Base-by-base conservation (phyloP, 1,140 invertebrate genomes). In the Drosophila funebris region DNA sequence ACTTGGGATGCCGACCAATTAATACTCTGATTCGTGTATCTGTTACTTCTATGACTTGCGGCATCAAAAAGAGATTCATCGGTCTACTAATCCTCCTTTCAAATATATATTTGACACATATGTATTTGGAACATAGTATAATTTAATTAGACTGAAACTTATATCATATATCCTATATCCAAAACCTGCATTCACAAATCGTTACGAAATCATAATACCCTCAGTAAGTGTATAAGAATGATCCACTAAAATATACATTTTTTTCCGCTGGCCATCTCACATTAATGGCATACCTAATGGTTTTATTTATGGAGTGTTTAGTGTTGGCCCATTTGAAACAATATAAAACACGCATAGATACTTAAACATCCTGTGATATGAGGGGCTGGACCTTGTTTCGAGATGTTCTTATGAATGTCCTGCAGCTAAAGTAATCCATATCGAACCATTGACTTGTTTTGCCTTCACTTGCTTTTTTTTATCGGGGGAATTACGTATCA, bases 251-350 rank as follows among this genome's bases (percentile, higher is more conserved):
- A 22, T 39, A 39, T 22, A 44, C 29, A 41, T 50, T 50, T 43
- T 60, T 46, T 64, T 43, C 41, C n/a, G 37, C 33, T 48, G 37
- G 31, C 37, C 58, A 48, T 50, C 54, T 54, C 33, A 50, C 44
- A 82, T 69, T 87, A 85, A 82, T 87, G 75, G 78, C 50, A 61
- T 63, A 46, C 66, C 76, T 85, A 85, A 85, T 85, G 83, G 78
- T 78, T 88, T 83, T 88, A 58, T 76, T 87, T 87, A 87, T 87
- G 75, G 78, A 88, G 82, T 87, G 82, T 87, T 88, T 87, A 87
- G 76, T 87, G 83, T 61, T 72, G 39, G 33, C 7, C 72, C 73
- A 78, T 68, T 74, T 68, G 72, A 80, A 80, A 84, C 76, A 84
- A 84, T 85, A 64, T 50, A 68, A 62, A 66, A 57, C 67, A 53